phyloP scores from a whole-genome alignment of 1,140 invertebrate species.

The Trachelipus rathkii region DNA sequence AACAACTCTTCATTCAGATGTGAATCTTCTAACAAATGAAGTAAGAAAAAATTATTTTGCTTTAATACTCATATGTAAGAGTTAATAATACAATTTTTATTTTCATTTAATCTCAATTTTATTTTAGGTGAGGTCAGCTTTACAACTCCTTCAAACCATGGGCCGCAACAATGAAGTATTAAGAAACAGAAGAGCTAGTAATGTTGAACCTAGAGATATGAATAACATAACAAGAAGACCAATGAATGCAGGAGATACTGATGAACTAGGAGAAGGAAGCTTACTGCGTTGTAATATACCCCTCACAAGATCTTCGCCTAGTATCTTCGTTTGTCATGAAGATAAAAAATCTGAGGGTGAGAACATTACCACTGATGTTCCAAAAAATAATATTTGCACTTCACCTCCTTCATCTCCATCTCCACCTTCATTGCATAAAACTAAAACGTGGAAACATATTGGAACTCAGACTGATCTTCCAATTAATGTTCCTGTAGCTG shows the following conservation, averaged over 20 bases:
- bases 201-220: slow-evolving; percentile 22
- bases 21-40: slow-evolving; percentile 75
- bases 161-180: slow-evolving; percentile 36
- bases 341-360: slow-evolving; percentile 6
- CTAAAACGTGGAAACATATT: slow-evolving; percentile 22
- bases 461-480: slow-evolving; percentile 42
- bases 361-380: neutral
- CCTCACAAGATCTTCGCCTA: slow-evolving; percentile 39
- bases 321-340: slow-evolving; percentile 35
- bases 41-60: slow-evolving; percentile 53
- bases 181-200: slow-evolving; percentile 26
- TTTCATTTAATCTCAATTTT: neutral
- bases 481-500: slow-evolving; percentile 44
- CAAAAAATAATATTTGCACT: neutral
- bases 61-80: neutral
- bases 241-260: slow-evolving; percentile 21
- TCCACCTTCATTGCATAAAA: neutral
- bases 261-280: neutral
- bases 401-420: neutral
- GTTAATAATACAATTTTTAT: slow-evolving; percentile 1
- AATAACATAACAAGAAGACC: neutral
- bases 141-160: slow-evolving; percentile 40
- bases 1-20: slow-evolving; percentile 73
- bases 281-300: slow-evolving; percentile 24
- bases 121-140: slow-evolving; percentile 38